These are phyloP conservation scores for Luidia sarsii DNA, from an alignment of 53 echinoderm and acorn worm species.

Conservation along the genomic window DNA sequence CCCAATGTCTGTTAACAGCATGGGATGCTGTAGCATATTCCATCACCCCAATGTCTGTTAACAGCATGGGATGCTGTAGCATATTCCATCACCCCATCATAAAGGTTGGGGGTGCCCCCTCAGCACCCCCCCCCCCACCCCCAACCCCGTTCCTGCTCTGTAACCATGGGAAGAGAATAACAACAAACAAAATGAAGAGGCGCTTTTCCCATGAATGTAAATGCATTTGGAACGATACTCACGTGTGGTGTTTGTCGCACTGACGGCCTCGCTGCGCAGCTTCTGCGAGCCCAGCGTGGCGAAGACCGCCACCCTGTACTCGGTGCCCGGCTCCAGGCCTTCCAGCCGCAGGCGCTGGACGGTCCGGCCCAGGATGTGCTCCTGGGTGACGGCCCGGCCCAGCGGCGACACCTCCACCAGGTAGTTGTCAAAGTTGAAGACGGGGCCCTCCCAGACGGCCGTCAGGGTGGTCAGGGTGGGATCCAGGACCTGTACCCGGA, in stretches of 20 bases:
- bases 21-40: too few species aligned
- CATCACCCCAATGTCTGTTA: too few species aligned
- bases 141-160: too few species aligned
- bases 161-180: too few species aligned
- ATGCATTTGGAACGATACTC: background rate
- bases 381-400: background rate
- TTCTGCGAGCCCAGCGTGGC: slow-evolving; percentile 38
- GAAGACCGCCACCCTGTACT: slow-evolving; percentile 45
- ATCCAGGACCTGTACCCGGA: too few species aligned
- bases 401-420: background rate
- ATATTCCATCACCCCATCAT: too few species aligned
- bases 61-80: too few species aligned
- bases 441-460: slow-evolving; percentile 8
- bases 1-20: too few species aligned
- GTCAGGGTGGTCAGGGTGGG: slow-evolving; percentile 32
- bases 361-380: background rate
- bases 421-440: slow-evolving; percentile 21
- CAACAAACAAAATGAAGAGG: too few species aligned
- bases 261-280: slow-evolving; percentile 1
- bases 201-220: too few species aligned
- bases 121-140: too few species aligned
- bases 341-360: background rate
- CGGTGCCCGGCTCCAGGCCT: slow-evolving; percentile 48
- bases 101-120: too few species aligned
- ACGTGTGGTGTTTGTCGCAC: background rate